These are phyloP conservation scores for Argopecten irradians DNA, from an alignment of 1,140 invertebrate genomes.

Conservation along the genomic window DNA sequence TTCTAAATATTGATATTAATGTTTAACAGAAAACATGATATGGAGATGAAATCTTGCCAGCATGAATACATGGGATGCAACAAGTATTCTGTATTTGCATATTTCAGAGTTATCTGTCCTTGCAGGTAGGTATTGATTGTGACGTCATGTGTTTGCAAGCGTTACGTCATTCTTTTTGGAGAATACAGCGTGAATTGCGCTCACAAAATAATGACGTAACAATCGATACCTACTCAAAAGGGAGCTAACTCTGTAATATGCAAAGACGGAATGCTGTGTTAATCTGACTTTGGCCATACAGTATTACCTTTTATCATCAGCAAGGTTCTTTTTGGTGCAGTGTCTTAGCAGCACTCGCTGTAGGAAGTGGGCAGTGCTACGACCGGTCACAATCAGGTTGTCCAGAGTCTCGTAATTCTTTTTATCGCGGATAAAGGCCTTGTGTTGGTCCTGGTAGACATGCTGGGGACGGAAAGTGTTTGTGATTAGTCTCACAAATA, in stretches of 20 bases:
- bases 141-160: too few relatives aligned
- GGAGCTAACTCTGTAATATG: too few relatives aligned
- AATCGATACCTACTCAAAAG: too few relatives aligned
- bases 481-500: not conserved
- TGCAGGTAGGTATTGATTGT: too few relatives aligned
- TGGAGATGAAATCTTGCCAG: conserved; percentile 8
- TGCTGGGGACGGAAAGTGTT: conserved; percentile 59
- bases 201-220: too few relatives aligned
- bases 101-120: too few relatives aligned
- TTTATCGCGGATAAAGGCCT: conserved; percentile 62
- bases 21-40: conserved; percentile 19
- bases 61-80: not conserved
- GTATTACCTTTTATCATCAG: not conserved
- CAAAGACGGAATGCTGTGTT: too few relatives aligned
- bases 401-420: conserved; percentile 65
- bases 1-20: not conserved
- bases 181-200: too few relatives aligned
- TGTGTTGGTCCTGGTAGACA: conserved; percentile 60
- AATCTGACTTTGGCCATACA: not conserved
- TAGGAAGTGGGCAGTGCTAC: conserved; percentile 60
- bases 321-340: not conserved
- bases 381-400: conserved; percentile 55
- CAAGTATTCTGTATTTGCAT: too few relatives aligned
- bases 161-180: too few relatives aligned
- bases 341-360: conserved; percentile 44